phyloP scores from a whole-genome alignment of 2,888 invertebrate species.

The Agrochola litura region DNA sequence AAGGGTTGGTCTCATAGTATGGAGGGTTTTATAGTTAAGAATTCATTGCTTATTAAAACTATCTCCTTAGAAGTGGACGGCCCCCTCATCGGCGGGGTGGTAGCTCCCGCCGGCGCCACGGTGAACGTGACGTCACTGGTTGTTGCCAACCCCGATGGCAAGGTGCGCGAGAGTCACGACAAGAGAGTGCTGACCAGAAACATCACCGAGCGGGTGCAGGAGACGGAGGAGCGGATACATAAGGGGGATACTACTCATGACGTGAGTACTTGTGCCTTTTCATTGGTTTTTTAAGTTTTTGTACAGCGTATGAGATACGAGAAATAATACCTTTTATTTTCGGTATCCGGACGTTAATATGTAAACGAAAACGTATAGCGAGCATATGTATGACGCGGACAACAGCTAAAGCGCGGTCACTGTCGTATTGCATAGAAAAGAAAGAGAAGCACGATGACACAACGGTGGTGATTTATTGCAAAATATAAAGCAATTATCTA shows the following conservation, averaged over 20 bases:
- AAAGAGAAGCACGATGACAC: too few relatives aligned
- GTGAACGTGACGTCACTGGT: slow-evolving; percentile 85
- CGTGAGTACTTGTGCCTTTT: slow-evolving; percentile 89
- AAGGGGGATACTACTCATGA: slow-evolving; percentile 96
- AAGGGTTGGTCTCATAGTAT: not conserved
- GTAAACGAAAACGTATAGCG: too few relatives aligned
- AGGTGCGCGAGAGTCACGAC: slow-evolving; percentile 95
- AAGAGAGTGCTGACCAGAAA: slow-evolving; percentile 95
- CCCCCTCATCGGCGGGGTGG: slow-evolving; percentile 71
- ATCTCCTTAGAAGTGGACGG: slow-evolving; percentile 76
- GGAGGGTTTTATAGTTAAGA: not conserved
- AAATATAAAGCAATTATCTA: too few relatives aligned
- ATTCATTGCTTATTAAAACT: not conserved
- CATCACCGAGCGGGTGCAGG: slow-evolving; percentile 94
- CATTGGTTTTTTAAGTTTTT: not conserved
- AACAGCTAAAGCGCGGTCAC: too few relatives aligned
- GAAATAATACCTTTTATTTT: not conserved
- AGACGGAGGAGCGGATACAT: slow-evolving; percentile 96
- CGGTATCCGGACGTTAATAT: not conserved
- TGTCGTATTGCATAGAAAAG: too few relatives aligned
- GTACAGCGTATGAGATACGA: not conserved
- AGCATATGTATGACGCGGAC: too few relatives aligned
- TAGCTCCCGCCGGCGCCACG: slow-evolving; percentile 81
- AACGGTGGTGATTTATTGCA: too few relatives aligned
- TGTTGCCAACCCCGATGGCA: slow-evolving; percentile 93